Base-by-base conservation (phyloP, 2,113 vertebrate genomes). In the Benitochromis conjunctus region DNA sequence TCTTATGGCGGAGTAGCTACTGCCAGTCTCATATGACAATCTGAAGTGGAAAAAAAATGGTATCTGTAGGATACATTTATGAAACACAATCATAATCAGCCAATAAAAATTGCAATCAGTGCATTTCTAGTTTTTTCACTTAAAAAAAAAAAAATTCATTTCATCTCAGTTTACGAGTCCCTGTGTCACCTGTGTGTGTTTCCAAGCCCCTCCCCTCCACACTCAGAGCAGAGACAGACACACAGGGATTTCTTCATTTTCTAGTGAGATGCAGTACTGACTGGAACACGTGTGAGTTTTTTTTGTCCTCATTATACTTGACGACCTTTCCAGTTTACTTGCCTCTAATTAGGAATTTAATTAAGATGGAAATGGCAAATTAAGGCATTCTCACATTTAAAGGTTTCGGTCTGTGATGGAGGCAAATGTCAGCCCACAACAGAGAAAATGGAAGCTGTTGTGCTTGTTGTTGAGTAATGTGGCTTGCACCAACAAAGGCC, bases 371-470 rank as follows among this genome's bases (percentile, higher is more conserved):
- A 55, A 19, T 78, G 85, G 76, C 36, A 81, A 88, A 79, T 86
- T 88, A 86, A 80, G 16, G 34, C 56, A 55, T 54, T 82, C 14
- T 71, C 41, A 84, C 10, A 81, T 80, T 58, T 71, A 26, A 62
- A 81, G 55, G 51, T 80, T 83, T 85, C 0, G 0, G 77, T 80
- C 55, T 43, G 26, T 64, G 71, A 56, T 55, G 62, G 78, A 58
- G 80, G 71, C 36, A 82, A 86, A 80, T 76, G 88, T 82, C 88
- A 79, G 83, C 51, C 79, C 60, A 64, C 48, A 86, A 43, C 19
- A 81, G 13, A 77, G 38, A 18, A 53, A 53, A 21, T 7, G 5
- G 29, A 86, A 77, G 48, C 21, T 71, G 48, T 76, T 82, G 24
- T 38, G 26, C 34, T 76, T 64, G 16, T 51, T 51, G 46, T 62